phyloP scores from a whole-genome alignment of 2,888 invertebrate species.

The Nomada hirtipes region DNA sequence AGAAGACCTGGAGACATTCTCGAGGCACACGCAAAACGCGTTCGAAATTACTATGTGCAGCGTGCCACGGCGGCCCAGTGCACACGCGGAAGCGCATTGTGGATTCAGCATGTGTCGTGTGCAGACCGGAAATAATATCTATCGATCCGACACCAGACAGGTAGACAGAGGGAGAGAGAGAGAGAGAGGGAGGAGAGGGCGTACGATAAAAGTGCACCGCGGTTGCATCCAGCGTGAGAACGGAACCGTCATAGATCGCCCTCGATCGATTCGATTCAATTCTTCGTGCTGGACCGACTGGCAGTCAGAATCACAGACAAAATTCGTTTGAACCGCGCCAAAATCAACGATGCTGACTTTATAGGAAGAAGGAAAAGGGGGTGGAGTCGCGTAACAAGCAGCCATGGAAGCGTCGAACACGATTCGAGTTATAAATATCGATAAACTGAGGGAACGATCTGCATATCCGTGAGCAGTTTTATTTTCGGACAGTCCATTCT shows the following conservation, averaged over 20 bases:
- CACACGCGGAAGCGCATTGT: conserved; percentile 73
- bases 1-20: neutral
- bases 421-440: conserved; percentile 46
- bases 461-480: conserved; percentile 4
- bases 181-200: conserved; percentile 5
- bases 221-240: conserved; percentile 59
- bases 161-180: too few relatives aligned
- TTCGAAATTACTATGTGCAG: conserved; percentile 70
- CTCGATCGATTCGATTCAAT: conserved; percentile 53
- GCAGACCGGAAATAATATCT: conserved; percentile 73
- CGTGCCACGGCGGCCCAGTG: conserved; percentile 51
- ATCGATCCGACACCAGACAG: conserved; percentile 62
- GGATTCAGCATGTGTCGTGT: conserved; percentile 70
- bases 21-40: conserved; percentile 49
- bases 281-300: conserved; percentile 30
- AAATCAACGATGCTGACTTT: neutral
- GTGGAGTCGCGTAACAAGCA: too few relatives aligned
- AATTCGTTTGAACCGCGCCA: conserved; percentile 52
- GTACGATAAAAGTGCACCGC: conserved; percentile 68
- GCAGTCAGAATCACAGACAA: conserved; percentile 50
- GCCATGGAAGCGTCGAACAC: conserved; percentile 11
- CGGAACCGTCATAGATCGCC: conserved; percentile 63
- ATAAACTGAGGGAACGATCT: conserved; percentile 12
- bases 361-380: neutral
- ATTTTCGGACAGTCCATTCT: conserved; percentile 1